Evolutionary conservation across 2,113 vertebrate species (phyloP).

Genomic region (Willisornis vidua): DNA sequence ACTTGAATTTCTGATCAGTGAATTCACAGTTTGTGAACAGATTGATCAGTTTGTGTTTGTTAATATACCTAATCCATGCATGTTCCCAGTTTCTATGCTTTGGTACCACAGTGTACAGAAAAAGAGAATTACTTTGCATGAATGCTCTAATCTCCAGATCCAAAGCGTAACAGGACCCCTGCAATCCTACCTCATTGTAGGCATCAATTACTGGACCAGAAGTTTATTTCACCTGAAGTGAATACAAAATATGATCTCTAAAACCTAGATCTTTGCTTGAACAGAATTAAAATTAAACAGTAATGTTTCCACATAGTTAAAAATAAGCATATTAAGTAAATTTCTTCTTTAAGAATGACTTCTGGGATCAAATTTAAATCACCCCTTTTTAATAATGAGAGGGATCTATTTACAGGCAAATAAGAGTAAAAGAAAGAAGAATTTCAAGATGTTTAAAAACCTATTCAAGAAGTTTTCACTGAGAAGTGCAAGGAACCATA

Average conservation of each 20-base stretch:
- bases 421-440: not conserved
- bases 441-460: slow-evolving; percentile 23
- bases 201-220: not conserved
- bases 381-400: not conserved
- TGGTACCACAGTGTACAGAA: not conserved
- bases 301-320: not conserved
- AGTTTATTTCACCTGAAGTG: not conserved
- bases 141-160: slow-evolving; percentile 51
- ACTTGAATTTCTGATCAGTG: slow-evolving; percentile 9
- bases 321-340: not conserved
- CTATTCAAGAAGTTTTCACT: slow-evolving; percentile 38
- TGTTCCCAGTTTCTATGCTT: not conserved
- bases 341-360: slow-evolving; percentile 6
- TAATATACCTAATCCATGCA: slow-evolving; percentile 32
- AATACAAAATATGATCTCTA: not conserved
- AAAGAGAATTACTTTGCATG: slow-evolving; percentile 63
- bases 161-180: not conserved
- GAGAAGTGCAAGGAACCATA: slow-evolving; percentile 15
- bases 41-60: slow-evolving; percentile 37
- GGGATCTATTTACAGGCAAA: not conserved
- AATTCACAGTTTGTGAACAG: slow-evolving; percentile 21
- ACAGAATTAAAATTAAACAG: not conserved
- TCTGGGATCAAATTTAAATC: not conserved
- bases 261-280: not conserved
- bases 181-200: not conserved